These are phyloP conservation scores for Paracanthobrama guichenoti DNA, from an alignment of 2,113 vertebrate genomes.

Conservation along the genomic window DNA sequence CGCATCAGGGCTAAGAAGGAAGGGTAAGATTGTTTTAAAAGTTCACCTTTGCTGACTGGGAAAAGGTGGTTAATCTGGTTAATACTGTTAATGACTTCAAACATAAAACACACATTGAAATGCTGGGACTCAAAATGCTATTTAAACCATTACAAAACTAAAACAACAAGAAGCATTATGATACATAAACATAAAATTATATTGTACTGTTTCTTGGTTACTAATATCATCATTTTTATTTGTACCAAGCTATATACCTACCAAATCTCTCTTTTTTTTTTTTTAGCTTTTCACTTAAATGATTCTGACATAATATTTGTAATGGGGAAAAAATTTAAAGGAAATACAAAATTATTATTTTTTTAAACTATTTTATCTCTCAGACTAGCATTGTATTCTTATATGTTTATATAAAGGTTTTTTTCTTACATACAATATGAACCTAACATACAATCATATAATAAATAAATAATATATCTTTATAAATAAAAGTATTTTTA, in stretches of 20 bases:
- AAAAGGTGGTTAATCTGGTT: no score
- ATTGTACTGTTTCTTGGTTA: not conserved
- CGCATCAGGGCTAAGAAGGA: conserved; percentile 91
- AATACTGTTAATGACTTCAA: not conserved
- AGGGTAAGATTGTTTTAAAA: conserved; percentile 81
- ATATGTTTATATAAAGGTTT: not conserved
- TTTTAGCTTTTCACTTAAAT: not conserved
- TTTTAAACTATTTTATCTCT: not conserved
- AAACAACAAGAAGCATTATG: no score
- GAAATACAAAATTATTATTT: not conserved
- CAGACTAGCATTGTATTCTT: not conserved
- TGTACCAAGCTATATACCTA: not conserved
- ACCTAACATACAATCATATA: not conserved
- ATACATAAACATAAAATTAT: not conserved
- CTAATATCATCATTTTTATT: not conserved
- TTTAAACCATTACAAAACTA: not conserved
- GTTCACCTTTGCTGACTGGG: not conserved
- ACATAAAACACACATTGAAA: not conserved
- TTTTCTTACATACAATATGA: not conserved
- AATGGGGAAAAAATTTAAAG: not conserved
- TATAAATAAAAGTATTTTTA: not conserved
- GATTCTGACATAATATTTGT: not conserved
- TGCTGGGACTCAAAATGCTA: not conserved
- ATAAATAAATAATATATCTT: not conserved
- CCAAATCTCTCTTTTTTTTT: not conserved